These are phyloP conservation scores for Sebastes diaconus DNA, from an alignment of 2,797 vertebrate species.

Conservation along the genomic window DNA sequence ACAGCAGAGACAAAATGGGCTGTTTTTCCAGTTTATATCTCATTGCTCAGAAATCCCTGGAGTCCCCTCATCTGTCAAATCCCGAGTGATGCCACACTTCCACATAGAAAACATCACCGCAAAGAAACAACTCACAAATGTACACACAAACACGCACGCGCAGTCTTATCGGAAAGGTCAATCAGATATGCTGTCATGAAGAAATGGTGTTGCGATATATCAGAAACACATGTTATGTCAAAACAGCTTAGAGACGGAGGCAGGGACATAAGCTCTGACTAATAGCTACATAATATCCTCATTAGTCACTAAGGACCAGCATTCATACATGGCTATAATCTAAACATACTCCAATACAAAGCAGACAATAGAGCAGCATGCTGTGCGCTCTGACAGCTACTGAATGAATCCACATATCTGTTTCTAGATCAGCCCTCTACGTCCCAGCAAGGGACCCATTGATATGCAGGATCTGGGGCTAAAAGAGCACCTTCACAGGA, in stretches of 20 bases:
- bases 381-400: slow-evolving; percentile 3
- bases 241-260: slow-evolving; percentile 44
- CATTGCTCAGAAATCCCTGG: slow-evolving; percentile 56
- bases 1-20: slow-evolving; percentile 48
- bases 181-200: slow-evolving; percentile 61
- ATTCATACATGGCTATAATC: slow-evolving; percentile 35
- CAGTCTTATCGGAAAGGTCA: slow-evolving; percentile 67
- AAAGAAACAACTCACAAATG: slow-evolving; percentile 3
- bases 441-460: slow-evolving; percentile 48
- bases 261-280: slow-evolving; percentile 46
- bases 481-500: slow-evolving; percentile 61
- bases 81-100: slow-evolving; percentile 28
- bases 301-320: slow-evolving; percentile 50
- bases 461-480: slow-evolving; percentile 64
- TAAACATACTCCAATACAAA: slow-evolving; percentile 32
- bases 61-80: slow-evolving; percentile 56
- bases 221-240: slow-evolving; percentile 55
- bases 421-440: slow-evolving; percentile 11
- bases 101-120: slow-evolving; percentile 20
- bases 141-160: neutral
- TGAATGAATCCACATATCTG: slow-evolving; percentile 29
- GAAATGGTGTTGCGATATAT: slow-evolving; percentile 51
- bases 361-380: slow-evolving; percentile 27
- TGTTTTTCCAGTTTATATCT: slow-evolving; percentile 57
- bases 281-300: slow-evolving; percentile 55